Base-by-base conservation (phyloP, 2,888 invertebrate genomes). In the Noctua fimbriata region DNA sequence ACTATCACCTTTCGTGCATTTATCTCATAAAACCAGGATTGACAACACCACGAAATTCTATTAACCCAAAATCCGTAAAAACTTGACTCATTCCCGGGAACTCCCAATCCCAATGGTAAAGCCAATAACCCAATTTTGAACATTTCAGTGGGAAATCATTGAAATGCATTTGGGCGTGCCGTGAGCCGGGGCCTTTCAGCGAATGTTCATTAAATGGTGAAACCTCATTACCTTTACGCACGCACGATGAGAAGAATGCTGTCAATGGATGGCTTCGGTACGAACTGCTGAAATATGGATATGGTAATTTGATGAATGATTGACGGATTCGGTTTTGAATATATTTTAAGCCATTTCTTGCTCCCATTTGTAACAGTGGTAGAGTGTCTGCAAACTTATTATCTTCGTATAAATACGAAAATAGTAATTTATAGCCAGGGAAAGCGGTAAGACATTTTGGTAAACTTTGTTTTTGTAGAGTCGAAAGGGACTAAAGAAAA, bases 151-250 rank as follows among this genome's bases (percentile, higher is more conserved):
- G 70, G 69, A 87, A 83, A 74, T 83, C 81, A 78, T 79, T 78
- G 71, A 78, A 87, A 73, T 82, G 87, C 87, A 84, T 78, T 87
- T 73, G 73, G 79, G 88, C 81, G 80, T 89, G 88, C 70, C 89
- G 83, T 83, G 83, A 65, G 88, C 76, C 49, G 76, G 18, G 70
- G 70, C 71, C 80, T 89, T 88, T 85, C 80, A 82, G 70, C 49
- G 69, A 72, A 76, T 76, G 76, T 83, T 81, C 88, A 82, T 85
- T 88, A 83, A 87, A 85, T 81, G 73, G 70, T 78, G 80, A 72
- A 78, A 73, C 74, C 77, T 83, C 88, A 88, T 82, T 88, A 87
- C 83, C 75, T 80, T 83, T 83, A 47, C 77, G 65, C 88, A 88
- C 88, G 88, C 88, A 88, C 81, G 69, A 65, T 55, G 65, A 65